These are phyloP conservation scores for Nibea albiflora DNA, from an alignment of 2,113 vertebrate genomes.

Conservation along the genomic window DNA sequence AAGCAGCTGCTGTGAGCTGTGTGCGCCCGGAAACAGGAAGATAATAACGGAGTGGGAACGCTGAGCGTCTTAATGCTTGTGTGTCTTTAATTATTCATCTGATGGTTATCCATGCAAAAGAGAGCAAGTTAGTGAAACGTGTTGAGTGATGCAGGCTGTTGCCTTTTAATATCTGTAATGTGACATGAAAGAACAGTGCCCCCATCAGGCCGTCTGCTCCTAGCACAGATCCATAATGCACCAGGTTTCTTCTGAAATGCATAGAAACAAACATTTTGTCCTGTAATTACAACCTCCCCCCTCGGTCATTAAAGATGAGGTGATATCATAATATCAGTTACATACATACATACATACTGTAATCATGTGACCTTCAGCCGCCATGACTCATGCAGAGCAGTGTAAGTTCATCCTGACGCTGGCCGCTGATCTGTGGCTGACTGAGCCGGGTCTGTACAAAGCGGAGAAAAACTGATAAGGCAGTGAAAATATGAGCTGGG, in stretches of 20 bases:
- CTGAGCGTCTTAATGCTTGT: not conserved
- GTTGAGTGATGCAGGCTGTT: constrained; percentile 8
- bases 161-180: not conserved
- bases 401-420: not conserved
- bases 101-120: constrained; percentile 37
- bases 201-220: constrained; percentile 1
- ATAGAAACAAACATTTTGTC: not conserved
- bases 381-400: not conserved
- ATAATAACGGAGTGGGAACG: not conserved
- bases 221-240: not conserved
- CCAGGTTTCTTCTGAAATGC: not conserved
- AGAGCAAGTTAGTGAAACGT: constrained; percentile 31
- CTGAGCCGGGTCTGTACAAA: not conserved
- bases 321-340: not conserved
- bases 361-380: not conserved
- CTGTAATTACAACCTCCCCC: not conserved
- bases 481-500: not conserved
- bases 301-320: not conserved
- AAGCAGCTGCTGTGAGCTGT: not conserved
- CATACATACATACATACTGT: no score
- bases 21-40: not conserved
- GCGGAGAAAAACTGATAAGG: not conserved
- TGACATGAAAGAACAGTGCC: not conserved
- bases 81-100: constrained; percentile 27
- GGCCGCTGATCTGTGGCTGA: not conserved